Conservation (phyloP, 2,797 vertebrate genomes). For the Apogon hyalosoma region DNA sequence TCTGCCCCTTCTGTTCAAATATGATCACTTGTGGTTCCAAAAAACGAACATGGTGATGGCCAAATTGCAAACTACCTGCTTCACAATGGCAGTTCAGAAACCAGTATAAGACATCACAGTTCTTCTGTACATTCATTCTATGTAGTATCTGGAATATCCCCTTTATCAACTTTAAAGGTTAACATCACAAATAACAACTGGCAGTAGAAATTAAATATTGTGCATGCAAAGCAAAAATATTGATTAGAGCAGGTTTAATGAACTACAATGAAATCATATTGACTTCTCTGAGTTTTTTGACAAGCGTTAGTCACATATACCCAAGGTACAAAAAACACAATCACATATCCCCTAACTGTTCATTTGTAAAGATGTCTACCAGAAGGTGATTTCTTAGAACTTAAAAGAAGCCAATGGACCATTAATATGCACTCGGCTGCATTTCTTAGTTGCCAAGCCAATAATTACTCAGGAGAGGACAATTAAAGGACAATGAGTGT, state of each 20-base stretch:
- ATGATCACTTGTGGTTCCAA: too few relatives aligned
- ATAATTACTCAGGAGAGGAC: constrained; percentile 51
- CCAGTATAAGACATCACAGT: too few relatives aligned
- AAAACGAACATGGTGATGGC: too few relatives aligned
- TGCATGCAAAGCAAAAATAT: not conserved
- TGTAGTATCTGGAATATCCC: too few relatives aligned
- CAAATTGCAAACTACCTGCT: too few relatives aligned
- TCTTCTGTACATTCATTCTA: too few relatives aligned
- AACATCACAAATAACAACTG: too few relatives aligned
- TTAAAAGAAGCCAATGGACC: constrained; percentile 11
- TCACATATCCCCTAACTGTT: not conserved
- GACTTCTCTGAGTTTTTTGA: not conserved
- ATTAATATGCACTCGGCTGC: constrained; percentile 42
- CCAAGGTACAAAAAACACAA: not conserved
- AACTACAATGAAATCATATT: constrained; percentile 1
- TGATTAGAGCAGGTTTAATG: not conserved
- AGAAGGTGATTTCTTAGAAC: not conserved
- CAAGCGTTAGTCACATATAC: not conserved
- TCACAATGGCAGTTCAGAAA: too few relatives aligned
- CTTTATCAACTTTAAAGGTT: too few relatives aligned
- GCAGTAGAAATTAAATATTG: too few relatives aligned
- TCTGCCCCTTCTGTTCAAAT: too few relatives aligned
- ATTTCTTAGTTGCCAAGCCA: constrained; percentile 33
- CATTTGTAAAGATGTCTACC: constrained; percentile 9
- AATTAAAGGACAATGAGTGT: constrained; percentile 53